Percentiles rank a stretch among this genome's conserved stretches.
Evolutionary conservation across 2,888 invertebrate genomes (phyloP).

Genomic region (Siphonodentalium dalli): DNA sequence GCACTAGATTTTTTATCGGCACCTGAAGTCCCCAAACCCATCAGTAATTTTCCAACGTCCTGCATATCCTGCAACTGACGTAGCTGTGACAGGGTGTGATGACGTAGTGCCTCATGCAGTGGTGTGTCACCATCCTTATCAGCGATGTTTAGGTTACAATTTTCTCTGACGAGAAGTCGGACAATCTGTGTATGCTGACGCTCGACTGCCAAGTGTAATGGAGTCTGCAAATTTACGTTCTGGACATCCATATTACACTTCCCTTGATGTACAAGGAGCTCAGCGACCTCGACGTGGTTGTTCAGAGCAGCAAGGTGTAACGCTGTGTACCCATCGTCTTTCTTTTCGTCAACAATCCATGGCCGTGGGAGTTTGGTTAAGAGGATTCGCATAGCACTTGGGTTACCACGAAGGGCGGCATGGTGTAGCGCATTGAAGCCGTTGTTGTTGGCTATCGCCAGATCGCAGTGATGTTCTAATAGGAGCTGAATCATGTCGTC

Average conservation of each 20-base stretch:
- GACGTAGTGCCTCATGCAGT: conserved; percentile 87
- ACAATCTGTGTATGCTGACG: conserved; percentile 98
- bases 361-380: conserved; percentile 89
- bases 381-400: conserved; percentile 94
- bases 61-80: conserved; percentile 92
- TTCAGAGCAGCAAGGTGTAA: conserved; percentile 94
- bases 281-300: conserved; percentile 96
- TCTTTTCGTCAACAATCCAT: conserved; percentile 98
- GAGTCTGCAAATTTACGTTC: conserved; percentile 84
- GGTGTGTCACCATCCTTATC: conserved; percentile 96
- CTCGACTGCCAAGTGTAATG: conserved; percentile 88
- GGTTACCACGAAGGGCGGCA: conserved; percentile 93
- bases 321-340: conserved; percentile 96
- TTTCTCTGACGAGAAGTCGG: conserved; percentile 88
- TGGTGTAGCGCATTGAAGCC: conserved; percentile 94
- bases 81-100: conserved; percentile 94
- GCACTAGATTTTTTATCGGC: conserved; percentile 94
- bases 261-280: conserved; percentile 75
- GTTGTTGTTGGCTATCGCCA: conserved; percentile 91
- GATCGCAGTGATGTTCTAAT: conserved; percentile 92
- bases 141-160: conserved; percentile 91
- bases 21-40: conserved; percentile 80
- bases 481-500: conserved; percentile 94
- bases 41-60: conserved; percentile 72
- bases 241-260: conserved; percentile 94